phyloP scores from a whole-genome alignment of 2,888 invertebrate genomes.

The Conistra vaccinii region DNA sequence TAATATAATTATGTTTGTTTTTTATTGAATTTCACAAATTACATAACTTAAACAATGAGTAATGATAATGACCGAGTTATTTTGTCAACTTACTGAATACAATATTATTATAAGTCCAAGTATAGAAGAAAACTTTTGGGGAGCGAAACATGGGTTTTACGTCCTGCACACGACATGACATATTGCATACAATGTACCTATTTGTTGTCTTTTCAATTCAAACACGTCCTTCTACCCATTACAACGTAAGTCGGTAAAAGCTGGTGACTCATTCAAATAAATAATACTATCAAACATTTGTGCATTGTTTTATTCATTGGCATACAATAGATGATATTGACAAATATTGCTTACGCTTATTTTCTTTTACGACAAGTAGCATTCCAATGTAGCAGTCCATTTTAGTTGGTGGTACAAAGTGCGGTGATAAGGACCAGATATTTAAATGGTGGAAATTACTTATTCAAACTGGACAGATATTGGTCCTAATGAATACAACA shows the following conservation, averaged over 20 bases:
- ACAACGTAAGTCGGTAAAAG: background rate
- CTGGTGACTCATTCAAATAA: constrained; percentile 18
- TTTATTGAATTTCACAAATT: no score
- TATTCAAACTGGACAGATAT: background rate
- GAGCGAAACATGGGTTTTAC: background rate
- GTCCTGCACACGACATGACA: background rate
- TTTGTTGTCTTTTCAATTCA: background rate
- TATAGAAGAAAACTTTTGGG: background rate
- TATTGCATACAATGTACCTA: background rate
- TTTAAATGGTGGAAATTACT: constrained; percentile 4
- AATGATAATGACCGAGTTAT: no score
- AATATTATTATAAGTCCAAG: no score
- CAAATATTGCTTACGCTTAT: constrained; percentile 23
- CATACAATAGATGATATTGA: constrained; percentile 10
- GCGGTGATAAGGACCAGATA: constrained; percentile 16
- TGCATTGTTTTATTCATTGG: constrained; percentile 15
- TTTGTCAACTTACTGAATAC: no score
- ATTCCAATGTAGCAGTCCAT: constrained; percentile 15
- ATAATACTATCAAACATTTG: background rate
- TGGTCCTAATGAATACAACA: constrained; percentile 30
- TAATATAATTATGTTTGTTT: no score
- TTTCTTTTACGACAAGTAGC: constrained; percentile 17
- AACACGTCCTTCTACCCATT: background rate
- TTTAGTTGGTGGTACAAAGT: background rate
- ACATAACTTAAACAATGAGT: no score